Conservation (phyloP, 2,797 vertebrate species). For the Brachyalestes nurse region DNA sequence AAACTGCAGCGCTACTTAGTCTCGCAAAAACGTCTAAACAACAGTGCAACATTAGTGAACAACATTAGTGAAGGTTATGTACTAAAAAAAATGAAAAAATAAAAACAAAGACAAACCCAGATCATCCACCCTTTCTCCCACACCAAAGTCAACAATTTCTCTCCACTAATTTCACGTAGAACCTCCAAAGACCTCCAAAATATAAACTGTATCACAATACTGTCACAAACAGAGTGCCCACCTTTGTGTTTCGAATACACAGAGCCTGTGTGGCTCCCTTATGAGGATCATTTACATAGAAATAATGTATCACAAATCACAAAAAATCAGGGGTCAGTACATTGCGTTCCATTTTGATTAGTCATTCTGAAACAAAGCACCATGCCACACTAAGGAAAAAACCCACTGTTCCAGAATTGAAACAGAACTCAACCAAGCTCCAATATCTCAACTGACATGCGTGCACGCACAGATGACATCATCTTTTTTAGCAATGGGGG, state of each 20-base stretch:
- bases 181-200: not conserved
- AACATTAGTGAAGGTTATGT: too few relatives aligned
- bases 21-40: too few relatives aligned
- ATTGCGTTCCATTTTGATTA: not conserved
- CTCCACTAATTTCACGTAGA: not conserved
- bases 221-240: not conserved
- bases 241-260: not conserved
- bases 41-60: too few relatives aligned
- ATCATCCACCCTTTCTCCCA: too few relatives aligned
- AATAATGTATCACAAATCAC: not conserved
- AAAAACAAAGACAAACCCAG: too few relatives aligned
- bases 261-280: not conserved
- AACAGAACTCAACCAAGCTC: conserved; percentile 21
- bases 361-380: conserved; percentile 3
- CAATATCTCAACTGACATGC: conserved; percentile 23
- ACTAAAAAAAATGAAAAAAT: too few relatives aligned
- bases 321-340: not conserved
- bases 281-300: not conserved
- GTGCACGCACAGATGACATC: conserved; percentile 29
- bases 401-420: conserved; percentile 6
- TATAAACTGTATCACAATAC: not conserved
- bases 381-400: not conserved
- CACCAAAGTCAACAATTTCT: too few relatives aligned
- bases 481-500: conserved; percentile 34
- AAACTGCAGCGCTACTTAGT: too few relatives aligned